Evolutionary conservation across 2,113 vertebrate species (phyloP).

Genomic region (Penelope pileata): DNA sequence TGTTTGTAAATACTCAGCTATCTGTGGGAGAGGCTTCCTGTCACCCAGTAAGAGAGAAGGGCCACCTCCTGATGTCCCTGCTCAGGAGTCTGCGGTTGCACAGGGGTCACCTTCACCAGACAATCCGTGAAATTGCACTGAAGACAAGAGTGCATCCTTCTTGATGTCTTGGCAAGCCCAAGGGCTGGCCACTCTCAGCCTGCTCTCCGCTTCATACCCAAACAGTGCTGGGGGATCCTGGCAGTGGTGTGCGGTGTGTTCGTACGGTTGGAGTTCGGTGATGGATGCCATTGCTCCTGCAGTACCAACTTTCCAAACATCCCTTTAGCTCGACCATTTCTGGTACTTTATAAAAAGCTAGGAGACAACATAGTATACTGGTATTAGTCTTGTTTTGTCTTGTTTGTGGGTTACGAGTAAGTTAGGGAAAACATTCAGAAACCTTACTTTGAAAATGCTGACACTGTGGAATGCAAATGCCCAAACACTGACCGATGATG

Average conservation of each 20-base stretch:
- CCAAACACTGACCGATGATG: background rate
- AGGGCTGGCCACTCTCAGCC: background rate
- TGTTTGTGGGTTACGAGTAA: background rate
- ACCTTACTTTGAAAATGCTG: background rate
- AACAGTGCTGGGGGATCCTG: background rate
- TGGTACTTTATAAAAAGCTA: background rate
- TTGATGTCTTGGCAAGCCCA: background rate
- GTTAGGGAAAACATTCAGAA: background rate
- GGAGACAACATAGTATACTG: background rate
- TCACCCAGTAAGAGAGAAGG: background rate
- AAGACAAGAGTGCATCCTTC: background rate
- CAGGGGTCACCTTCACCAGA: background rate
- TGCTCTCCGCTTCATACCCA: background rate
- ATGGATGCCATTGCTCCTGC: background rate
- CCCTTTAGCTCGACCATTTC: background rate
- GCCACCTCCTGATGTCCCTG: background rate
- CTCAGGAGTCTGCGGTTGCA: background rate
- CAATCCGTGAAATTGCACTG: accelerated
- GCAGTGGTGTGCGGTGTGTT: accelerated
- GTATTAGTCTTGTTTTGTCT: background rate
- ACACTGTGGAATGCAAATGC: background rate
- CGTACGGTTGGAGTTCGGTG: background rate
- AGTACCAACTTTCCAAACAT: background rate
- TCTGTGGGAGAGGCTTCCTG: background rate
- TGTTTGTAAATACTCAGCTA: background rate